phyloP scores from a whole-genome alignment of 2,113 vertebrate genomes.

The Gadus macrocephalus region DNA sequence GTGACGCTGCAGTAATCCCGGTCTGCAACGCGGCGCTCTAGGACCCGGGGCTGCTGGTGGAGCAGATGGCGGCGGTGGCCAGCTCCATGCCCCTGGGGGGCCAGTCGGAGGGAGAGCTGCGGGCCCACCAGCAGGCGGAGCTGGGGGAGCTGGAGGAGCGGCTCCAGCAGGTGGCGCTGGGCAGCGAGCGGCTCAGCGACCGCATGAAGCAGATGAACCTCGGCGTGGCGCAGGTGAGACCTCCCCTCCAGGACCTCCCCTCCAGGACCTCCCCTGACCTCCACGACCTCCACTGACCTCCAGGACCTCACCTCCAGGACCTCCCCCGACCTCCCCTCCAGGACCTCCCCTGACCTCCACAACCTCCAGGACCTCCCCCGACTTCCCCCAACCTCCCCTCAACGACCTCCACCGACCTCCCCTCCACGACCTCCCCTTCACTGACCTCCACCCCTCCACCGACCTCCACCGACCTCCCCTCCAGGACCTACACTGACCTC shows the following conservation, averaged over 20 bases:
- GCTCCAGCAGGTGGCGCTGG: conserved; percentile 69
- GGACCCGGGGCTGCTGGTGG: conserved; percentile 62
- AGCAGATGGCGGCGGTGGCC: conserved; percentile 58
- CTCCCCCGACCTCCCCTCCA: too few species aligned
- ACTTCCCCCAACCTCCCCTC: too few species aligned
- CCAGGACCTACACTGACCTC: too few species aligned
- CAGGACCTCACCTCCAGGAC: too few species aligned
- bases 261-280: background rate
- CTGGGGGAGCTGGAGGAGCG: conserved; percentile 67
- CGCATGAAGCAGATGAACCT: conserved; percentile 72
- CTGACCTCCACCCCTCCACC: too few species aligned
- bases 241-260: background rate
- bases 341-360: background rate
- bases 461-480: too few species aligned
- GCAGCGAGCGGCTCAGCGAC: conserved; percentile 68
- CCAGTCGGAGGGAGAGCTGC: conserved; percentile 68
- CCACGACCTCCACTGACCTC: too few species aligned
- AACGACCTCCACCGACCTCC: too few species aligned
- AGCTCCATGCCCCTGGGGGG: conserved; percentile 51
- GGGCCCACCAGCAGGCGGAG: conserved; percentile 75
- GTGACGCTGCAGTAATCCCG: too few species aligned
- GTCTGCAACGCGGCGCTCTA: conserved; percentile 9
- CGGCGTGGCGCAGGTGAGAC: conserved; percentile 70
- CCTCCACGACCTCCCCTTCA: too few species aligned
- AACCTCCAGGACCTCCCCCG: too few species aligned